Base-by-base conservation (phyloP, 2,888 invertebrate genomes). In the Oscheius sp. region DNA sequence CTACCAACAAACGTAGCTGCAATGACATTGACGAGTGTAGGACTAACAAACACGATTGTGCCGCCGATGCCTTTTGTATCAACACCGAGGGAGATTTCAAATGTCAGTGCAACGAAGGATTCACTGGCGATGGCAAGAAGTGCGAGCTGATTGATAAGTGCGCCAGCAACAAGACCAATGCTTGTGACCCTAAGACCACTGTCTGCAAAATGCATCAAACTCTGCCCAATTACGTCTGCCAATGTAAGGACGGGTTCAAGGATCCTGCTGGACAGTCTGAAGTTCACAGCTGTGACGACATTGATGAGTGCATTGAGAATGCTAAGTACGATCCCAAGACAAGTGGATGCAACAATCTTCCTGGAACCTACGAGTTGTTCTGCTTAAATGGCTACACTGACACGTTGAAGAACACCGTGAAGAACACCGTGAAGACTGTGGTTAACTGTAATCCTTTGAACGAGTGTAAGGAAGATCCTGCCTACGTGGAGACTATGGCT, bases 121-220 rank as follows among this genome's bases (percentile, higher is more conserved):
- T 57, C 58, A 51, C 70, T 4, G 74, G 74, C 2, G 50, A 66
- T 37, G 74, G 74, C 33, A 74, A 50, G 50, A 58, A 13, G 1
- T 74, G 74, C 51, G 37, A 57, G 1, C 42, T 68, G 13, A 74
- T 68, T 13, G 74, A 74, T 68, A 68, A 60, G 33, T 74, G 74
- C 35, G 33, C 42, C 2, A 47, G 58, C 21, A 4, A 2, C 4
- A 21, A 47, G 33, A 47, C 29, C 29, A 66, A 74, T 50, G 57
- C n/a, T 2, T 74, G 74, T 42, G 1, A 59, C 33, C 10, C 3
- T 1, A n/a, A 48, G 2, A 68, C 74, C 1, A 74, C 74, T 2
- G 57, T 29, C 4, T 74, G 74, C 47, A 11, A 29, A 35, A 74
- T 74, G 74, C 10, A 32, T 1, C 35, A 48, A 0, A 55, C 37